phyloP scores from a whole-genome alignment of 2,113 vertebrate genomes.

The Zosterops japonicus region DNA sequence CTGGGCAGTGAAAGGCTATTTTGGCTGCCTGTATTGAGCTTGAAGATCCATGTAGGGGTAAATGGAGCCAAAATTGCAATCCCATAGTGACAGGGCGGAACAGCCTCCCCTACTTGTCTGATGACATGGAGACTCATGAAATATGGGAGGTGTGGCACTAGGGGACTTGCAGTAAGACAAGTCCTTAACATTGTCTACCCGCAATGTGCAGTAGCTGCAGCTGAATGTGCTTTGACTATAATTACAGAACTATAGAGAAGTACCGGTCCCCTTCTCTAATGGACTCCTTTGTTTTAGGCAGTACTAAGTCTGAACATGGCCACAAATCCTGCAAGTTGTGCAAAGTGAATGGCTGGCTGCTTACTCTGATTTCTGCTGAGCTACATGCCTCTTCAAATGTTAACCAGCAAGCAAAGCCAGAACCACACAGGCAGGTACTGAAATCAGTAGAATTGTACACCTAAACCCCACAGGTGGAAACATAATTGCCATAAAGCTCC shows the following conservation, averaged over 20 bases:
- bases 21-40: background rate
- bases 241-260: background rate
- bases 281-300: background rate
- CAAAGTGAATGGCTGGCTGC: background rate
- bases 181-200: background rate
- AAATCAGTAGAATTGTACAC: background rate
- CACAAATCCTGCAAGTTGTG: background rate
- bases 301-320: background rate
- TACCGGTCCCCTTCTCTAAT: background rate
- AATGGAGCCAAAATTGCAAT: background rate
- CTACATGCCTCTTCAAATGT: background rate
- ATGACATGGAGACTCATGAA: background rate
- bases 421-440: background rate
- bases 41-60: background rate
- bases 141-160: background rate
- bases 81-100: background rate
- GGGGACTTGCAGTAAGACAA: background rate
- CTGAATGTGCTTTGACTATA: background rate
- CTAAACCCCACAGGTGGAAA: background rate
- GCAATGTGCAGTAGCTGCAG: background rate
- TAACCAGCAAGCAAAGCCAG: background rate
- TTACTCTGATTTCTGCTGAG: background rate
- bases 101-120: background rate
- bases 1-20: background rate
- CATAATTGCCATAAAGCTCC: background rate